Evolutionary conservation across 1,140 invertebrate species (phyloP), one percentile per base, ranked within the genome.

Genomic region (Cecropterus lyciades): DNA sequence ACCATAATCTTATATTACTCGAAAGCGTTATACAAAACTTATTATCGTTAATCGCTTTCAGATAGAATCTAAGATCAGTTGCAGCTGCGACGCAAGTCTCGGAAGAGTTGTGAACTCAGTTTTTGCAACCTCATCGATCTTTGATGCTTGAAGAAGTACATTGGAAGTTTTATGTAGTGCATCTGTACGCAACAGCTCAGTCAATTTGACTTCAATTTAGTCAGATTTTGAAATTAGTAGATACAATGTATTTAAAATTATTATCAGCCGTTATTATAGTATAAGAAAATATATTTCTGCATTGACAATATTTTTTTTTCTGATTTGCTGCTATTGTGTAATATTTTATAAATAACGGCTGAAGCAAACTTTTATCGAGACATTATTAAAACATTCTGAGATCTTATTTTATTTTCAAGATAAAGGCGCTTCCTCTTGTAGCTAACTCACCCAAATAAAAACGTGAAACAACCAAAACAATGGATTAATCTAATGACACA

Each of bases 101-200:
- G 27, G 45, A 60, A 60, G 56, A 48, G 56, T 37, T 45, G 27
- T 17, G 27, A 49, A 49, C 43, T 60, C 37, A 37, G 30, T 51
- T 62, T 62, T 62, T 62, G 59, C 46, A 51, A 16, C n/a, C 46
- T 62, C 46, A 62, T 62, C 59, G 46, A 62, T 62, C 46, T 62
- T 51, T 62, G 46, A 62, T 51, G 46, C 33, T 24, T 14, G 46
- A 51, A 62, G 46, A 24, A 62, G n/a, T 30, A 51, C 33, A 42
- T 62, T 6, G 15, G 10, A 51, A 62, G 59, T 62, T 24, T n/a
- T 43, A 37, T 37, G 7, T 37, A 37, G 10, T 37, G 33, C 11
- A n/a, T 37, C 10, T 11, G 33, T 37, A 37, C 4, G 33, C n/a
- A 11, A 37, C 11, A 37, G 9, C 33, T 37, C 33, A 37, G 10